Evolutionary conservation across 2,113 vertebrate species (phyloP).

Genomic region (Microtus oregoni): DNA sequence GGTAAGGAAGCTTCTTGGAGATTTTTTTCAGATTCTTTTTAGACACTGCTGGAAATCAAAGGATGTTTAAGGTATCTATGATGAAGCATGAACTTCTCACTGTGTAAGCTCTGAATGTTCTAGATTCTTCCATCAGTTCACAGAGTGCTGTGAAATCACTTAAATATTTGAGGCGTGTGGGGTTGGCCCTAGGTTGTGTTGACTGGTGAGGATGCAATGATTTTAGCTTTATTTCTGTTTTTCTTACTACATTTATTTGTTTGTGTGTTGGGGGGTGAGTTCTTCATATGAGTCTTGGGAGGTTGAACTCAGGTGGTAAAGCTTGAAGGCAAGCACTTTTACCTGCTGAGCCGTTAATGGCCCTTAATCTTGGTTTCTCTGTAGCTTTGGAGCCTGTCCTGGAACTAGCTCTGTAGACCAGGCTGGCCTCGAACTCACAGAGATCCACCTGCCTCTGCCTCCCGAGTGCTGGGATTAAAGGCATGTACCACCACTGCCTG

Average conservation of each 20-base stretch:
- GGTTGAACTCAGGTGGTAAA: background rate
- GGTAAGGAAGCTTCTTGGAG: conserved; percentile 86
- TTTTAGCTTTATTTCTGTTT: background rate
- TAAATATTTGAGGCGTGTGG: conserved; percentile 20
- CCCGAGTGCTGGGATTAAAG: too few species aligned
- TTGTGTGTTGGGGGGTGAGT: background rate
- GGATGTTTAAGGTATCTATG: background rate
- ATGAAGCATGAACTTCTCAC: background rate
- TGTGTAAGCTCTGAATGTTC: background rate
- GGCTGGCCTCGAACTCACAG: too few species aligned
- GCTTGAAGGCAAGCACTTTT: background rate
- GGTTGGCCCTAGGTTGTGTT: background rate
- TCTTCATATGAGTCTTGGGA: background rate
- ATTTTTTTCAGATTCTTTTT: background rate
- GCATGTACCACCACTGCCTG: too few species aligned
- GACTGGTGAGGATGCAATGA: background rate
- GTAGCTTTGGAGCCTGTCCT: too few species aligned
- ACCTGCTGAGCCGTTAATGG: background rate
- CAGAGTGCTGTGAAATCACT: background rate
- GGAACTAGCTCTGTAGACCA: too few species aligned
- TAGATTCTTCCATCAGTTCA: background rate
- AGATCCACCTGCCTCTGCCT: too few species aligned
- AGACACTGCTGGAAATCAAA: background rate
- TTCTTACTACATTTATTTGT: background rate
- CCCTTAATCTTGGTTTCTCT: too few species aligned